Evolutionary conservation across 2,797 vertebrate genomes (phyloP).

Genomic region (Crax fasciolata): DNA sequence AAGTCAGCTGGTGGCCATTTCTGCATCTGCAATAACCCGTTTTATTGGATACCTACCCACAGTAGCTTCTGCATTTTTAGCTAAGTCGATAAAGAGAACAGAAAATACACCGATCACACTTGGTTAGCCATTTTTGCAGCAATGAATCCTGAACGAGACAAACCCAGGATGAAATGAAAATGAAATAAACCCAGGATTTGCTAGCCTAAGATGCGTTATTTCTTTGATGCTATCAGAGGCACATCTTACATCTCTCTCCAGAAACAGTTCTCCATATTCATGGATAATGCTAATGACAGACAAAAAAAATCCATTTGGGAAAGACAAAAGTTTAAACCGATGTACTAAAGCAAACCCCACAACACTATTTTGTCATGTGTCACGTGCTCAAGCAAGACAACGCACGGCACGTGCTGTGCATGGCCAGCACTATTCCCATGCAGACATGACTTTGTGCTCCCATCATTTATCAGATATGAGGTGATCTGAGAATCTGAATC

Average conservation of each 20-base stretch:
- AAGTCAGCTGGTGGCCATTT: not conserved
- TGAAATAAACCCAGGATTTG: not conserved
- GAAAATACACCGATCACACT: slow-evolving; percentile 51
- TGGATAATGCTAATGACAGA: accelerated
- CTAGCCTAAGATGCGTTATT: not conserved
- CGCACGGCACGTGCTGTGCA: accelerated
- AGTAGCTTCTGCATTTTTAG: slow-evolving; percentile 57
- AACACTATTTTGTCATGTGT: not conserved
- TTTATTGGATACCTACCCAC: slow-evolving; percentile 50
- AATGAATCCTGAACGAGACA: not conserved
- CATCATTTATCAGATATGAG: accelerated
- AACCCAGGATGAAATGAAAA: not conserved
- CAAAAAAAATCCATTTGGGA: not conserved
- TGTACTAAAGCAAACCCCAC: not conserved
- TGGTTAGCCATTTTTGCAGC: slow-evolving; percentile 23
- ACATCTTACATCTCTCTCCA: not conserved
- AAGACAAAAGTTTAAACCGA: accelerated
- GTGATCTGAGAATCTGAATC: not conserved
- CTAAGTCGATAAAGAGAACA: slow-evolving; percentile 51
- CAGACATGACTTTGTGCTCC: accelerated
- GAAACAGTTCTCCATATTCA: not conserved
- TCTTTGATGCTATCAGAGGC: not conserved
- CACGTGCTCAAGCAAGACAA: not conserved
- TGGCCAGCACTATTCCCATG: not conserved
- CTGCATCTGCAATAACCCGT: slow-evolving; percentile 43